Percentiles rank a stretch among this genome's conserved stretches.
These are phyloP conservation scores for Phylloscopus trochilus DNA, from an alignment of 2,113 vertebrate species.

Conservation along the genomic window DNA sequence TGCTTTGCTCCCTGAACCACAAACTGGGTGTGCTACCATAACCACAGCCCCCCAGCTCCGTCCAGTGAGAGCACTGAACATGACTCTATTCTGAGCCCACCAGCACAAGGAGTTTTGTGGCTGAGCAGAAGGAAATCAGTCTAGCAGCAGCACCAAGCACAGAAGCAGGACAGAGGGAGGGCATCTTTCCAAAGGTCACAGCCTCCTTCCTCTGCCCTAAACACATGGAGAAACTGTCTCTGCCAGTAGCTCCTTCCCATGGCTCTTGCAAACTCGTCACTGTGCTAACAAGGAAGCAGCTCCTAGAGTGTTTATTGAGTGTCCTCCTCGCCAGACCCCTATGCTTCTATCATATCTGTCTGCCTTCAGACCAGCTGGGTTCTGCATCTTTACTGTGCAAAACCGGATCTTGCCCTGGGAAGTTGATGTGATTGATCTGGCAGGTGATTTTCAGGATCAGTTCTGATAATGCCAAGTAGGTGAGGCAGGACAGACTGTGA, in stretches of 20 bases:
- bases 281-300: background rate
- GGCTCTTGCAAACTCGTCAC: background rate
- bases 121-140: background rate
- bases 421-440: background rate
- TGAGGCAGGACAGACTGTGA: background rate
- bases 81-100: background rate
- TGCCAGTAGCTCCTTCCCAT: background rate
- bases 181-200: background rate
- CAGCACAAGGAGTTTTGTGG: background rate
- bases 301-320: background rate
- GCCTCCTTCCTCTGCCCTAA: background rate
- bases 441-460: background rate
- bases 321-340: rapidly evolving
- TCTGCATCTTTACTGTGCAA: background rate
- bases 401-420: background rate
- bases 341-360: rapidly evolving
- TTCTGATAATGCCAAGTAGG: background rate
- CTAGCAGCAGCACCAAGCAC: background rate
- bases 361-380: background rate
- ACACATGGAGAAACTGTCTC: background rate
- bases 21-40: background rate
- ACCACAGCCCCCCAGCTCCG: background rate
- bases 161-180: background rate
- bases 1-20: background rate
- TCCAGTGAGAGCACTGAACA: rapidly evolving